Evolutionary conservation across 2,113 vertebrate genomes (phyloP).

Genomic region (Prietella phreatophila): DNA sequence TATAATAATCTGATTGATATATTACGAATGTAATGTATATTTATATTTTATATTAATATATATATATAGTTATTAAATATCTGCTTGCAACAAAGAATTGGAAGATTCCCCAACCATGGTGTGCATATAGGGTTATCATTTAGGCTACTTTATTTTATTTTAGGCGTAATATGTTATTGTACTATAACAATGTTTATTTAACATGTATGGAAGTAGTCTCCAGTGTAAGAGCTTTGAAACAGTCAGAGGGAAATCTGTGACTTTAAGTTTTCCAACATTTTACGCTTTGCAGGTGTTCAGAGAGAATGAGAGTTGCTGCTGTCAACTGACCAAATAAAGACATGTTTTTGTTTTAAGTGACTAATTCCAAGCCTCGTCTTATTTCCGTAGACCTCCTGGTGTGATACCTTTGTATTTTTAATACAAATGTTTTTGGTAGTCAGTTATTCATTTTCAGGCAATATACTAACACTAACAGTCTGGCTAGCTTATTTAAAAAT

Average conservation of each 20-base stretch:
- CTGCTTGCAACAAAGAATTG: neutral
- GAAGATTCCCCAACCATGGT: neutral
- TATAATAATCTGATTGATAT: neutral
- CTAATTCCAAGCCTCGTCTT: neutral
- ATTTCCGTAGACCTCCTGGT: neutral
- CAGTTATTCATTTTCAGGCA: neutral
- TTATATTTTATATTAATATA: too few species aligned
- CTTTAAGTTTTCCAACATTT: too few species aligned
- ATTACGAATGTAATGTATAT: neutral
- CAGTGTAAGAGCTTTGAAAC: too few species aligned
- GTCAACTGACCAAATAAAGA: neutral
- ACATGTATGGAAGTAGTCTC: too few species aligned
- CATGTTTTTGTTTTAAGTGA: neutral
- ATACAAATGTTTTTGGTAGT: neutral
- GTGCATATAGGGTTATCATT: neutral
- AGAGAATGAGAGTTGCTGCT: neutral
- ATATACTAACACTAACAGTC: neutral
- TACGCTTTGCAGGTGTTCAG: too few species aligned
- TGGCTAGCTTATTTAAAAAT: neutral
- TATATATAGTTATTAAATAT: neutral
- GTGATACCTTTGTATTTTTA: neutral
- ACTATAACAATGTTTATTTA: too few species aligned
- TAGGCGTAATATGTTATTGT: too few species aligned
- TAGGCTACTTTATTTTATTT: neutral
- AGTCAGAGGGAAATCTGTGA: too few species aligned